Evolutionary conservation across 2,113 vertebrate genomes (phyloP), one percentile per base, ranked within the genome.

Genomic region (Gadus macrocephalus): DNA sequence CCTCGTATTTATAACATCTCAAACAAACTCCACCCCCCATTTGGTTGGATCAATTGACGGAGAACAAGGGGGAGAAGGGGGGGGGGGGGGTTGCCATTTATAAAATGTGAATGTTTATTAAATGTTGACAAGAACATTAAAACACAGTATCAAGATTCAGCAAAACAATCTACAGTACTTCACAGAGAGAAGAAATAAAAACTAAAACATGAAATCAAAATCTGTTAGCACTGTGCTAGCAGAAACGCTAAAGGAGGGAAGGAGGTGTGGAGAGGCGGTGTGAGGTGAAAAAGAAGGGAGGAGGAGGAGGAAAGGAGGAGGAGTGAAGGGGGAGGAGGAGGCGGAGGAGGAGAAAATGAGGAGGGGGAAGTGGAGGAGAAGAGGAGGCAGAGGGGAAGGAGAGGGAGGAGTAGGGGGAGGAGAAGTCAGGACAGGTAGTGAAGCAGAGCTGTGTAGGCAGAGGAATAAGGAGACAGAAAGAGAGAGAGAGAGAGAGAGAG

Each of bases 101-200:
- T 80, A 92, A 92, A 92, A 92, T 88, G 89, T 88, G 90, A 90
- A 90, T 88, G 86, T 92, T 92, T 92, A 92, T 91, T 92, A 90
- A 92, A 92, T 90, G 90, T 87, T 58, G 87, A 90, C 90, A 88
- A 86, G 86, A 90, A 91, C 91, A 92, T 87, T 90, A 85, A 90
- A 92, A 92, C 91, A 92, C 89, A 86, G 84, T 90, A 89, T 90
- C 89, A 90, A 90, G 88, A 90, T 88, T 89, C 87, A 83, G 89
- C 90, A 83, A 89, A 90, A 89, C 86, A 85, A 91, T 85, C 85
- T 87, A 89, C 88, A 87, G 81, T 84, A 90, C 88, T 78, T 87
- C 86, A 90, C 87, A 60, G 73, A 79, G 83, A 81, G 78, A 72
- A 0, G 76, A 84, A 86, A 79, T 16, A 53, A 80, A 80, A 73